These are phyloP conservation scores for Dromiciops gliroides DNA, from an alignment of 2,113 vertebrate genomes.

Conservation along the genomic window DNA sequence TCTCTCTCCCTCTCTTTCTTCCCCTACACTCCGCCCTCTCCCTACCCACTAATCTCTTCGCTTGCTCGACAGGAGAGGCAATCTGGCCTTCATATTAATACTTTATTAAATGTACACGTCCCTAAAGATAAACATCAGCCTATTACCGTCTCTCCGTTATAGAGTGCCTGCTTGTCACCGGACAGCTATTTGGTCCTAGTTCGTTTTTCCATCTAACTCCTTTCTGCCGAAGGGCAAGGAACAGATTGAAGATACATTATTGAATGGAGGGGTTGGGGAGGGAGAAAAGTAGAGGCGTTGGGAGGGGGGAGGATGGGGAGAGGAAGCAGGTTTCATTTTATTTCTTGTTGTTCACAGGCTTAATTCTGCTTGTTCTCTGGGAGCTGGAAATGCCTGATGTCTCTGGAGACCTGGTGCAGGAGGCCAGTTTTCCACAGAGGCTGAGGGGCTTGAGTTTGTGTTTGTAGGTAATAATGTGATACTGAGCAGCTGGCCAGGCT, in stretches of 20 bases:
- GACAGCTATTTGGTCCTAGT: background rate
- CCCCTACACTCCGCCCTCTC: too few relatives aligned
- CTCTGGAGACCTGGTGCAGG: background rate
- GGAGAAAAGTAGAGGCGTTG: background rate
- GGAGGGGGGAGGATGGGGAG: background rate
- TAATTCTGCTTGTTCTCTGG: background rate
- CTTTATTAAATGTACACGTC: constrained; percentile 65
- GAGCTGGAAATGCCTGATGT: background rate
- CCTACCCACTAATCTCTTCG: constrained; percentile 44
- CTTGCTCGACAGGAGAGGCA: constrained; percentile 52
- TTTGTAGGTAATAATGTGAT: background rate
- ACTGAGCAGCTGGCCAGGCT: background rate
- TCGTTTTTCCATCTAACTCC: background rate
- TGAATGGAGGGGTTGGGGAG: background rate
- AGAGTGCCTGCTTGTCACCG: constrained; percentile 47
- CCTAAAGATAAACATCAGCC: constrained; percentile 69
- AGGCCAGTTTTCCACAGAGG: background rate
- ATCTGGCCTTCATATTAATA: constrained; percentile 66
- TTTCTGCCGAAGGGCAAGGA: constrained; percentile 7
- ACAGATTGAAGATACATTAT: background rate
- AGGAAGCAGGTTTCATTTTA: background rate
- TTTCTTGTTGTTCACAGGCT: background rate
- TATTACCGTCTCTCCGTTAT: constrained; percentile 14
- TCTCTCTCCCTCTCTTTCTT: background rate
- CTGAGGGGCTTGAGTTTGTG: background rate